Conservation (phyloP, 2,113 vertebrate species). For the Vombatus ursinus region DNA sequence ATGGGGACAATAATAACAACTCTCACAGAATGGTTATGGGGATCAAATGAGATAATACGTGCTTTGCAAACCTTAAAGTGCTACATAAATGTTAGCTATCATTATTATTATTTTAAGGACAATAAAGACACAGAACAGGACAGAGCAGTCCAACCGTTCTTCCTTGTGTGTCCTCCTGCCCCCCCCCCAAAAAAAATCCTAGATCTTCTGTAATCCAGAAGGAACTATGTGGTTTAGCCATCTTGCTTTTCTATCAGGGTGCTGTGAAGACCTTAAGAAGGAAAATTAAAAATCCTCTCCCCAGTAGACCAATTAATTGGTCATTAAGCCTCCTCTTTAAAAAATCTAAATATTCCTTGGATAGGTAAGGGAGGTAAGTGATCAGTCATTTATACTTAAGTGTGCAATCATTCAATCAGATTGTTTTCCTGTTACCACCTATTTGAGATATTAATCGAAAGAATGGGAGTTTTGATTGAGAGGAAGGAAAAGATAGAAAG, state of each 20-base stretch:
- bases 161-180: background rate
- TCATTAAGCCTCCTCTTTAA: background rate
- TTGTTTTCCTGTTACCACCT: slow-evolving; percentile 52
- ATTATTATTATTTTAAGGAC: background rate
- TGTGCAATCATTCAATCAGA: background rate
- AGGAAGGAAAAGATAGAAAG: slow-evolving; percentile 2
- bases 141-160: background rate
- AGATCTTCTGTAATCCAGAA: background rate
- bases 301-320: slow-evolving; percentile 21
- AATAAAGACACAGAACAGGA: background rate
- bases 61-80: background rate
- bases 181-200: background rate
- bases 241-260: background rate
- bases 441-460: background rate
- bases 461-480: slow-evolving; percentile 17
- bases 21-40: background rate
- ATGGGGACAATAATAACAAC: background rate
- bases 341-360: background rate
- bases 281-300: background rate
- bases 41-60: background rate
- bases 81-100: background rate
- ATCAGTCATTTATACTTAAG: slow-evolving; percentile 12
- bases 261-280: background rate
- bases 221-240: background rate
- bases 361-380: background rate